Conservation (phyloP, 2,113 vertebrate species). For the Pluvialis apricaria region DNA sequence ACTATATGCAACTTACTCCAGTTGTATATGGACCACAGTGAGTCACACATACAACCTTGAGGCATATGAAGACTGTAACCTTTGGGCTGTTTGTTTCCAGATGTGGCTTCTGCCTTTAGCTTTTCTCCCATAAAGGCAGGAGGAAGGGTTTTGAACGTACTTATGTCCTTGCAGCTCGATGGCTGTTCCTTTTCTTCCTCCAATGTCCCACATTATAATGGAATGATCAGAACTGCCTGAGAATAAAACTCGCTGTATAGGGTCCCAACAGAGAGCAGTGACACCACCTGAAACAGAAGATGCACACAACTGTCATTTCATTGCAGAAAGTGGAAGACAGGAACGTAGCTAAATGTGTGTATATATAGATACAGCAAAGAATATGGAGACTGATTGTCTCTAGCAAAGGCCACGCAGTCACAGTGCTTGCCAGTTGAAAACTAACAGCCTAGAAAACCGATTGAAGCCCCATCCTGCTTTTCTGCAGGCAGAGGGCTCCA, state of each 20-base stretch:
- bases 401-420: background rate
- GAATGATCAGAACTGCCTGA: slow-evolving; percentile 97
- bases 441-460: background rate
- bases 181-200: slow-evolving; percentile 95
- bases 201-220: slow-evolving; percentile 99
- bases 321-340: background rate
- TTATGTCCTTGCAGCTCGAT: slow-evolving; percentile 98
- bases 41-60: background rate
- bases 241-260: slow-evolving; percentile 89
- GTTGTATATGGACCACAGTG: background rate
- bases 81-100: background rate
- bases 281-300: slow-evolving; percentile 82
- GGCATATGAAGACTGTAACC: background rate
- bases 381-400: background rate
- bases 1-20: background rate
- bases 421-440: background rate
- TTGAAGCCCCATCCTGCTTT: background rate
- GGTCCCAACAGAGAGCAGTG: slow-evolving; percentile 95
- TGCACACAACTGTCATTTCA: background rate
- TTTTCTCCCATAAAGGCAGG: slow-evolving; percentile 1
- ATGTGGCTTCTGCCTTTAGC: background rate
- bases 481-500: background rate
- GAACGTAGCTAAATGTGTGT: background rate
- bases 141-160: slow-evolving; percentile 70
- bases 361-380: background rate